Conservation (phyloP, 2,113 vertebrate genomes). For the Vulpes lagopus region DNA sequence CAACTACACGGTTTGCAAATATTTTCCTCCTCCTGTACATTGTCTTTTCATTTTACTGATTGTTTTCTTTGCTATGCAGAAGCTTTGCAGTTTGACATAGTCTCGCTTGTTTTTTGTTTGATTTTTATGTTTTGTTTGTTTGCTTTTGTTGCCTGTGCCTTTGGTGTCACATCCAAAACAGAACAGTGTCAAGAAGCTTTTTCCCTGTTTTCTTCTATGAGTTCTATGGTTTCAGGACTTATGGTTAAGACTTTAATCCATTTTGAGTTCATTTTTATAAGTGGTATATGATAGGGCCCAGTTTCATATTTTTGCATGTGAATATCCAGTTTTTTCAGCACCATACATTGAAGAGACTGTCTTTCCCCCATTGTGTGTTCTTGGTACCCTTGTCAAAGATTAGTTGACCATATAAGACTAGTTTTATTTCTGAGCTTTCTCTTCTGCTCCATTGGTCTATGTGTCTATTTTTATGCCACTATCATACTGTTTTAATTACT, state of each 20-base stretch:
- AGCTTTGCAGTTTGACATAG: neutral
- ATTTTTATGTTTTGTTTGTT: neutral
- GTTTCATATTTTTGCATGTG: neutral
- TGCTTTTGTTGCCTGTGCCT: neutral
- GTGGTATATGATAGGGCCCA: neutral
- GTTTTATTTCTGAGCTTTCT: neutral
- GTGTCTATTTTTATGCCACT: neutral
- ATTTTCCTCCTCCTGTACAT: neutral
- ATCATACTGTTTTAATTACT: neutral
- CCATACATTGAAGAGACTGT: neutral
- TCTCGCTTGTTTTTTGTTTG: neutral
- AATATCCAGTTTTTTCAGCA: neutral
- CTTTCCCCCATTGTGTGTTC: neutral
- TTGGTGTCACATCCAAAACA: neutral
- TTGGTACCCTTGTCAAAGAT: neutral
- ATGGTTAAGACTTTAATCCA: neutral
- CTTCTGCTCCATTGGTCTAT: neutral
- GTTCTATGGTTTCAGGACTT: neutral
- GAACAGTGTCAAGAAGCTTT: neutral
- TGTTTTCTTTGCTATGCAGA: neutral
- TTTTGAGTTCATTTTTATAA: conserved; percentile 9
- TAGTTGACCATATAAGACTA: neutral
- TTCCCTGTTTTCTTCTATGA: neutral
- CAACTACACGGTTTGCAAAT: neutral
- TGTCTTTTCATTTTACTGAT: neutral